Conservation (phyloP, 2,888 invertebrate species). For the Leucania comma region DNA sequence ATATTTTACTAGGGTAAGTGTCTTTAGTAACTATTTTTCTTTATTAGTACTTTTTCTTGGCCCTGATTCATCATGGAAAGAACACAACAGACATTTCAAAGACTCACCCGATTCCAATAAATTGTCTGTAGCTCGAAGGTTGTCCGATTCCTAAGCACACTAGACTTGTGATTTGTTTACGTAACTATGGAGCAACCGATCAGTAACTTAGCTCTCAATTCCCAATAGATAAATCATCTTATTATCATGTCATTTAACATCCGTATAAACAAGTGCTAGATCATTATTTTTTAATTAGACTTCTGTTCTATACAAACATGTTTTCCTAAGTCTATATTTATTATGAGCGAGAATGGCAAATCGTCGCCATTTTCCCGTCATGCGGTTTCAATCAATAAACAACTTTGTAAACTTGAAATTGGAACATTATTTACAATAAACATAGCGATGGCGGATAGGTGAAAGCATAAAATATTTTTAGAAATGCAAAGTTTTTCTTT, state of each 20-base stretch:
- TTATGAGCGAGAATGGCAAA: slow-evolving; percentile 32
- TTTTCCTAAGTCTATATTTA: slow-evolving; percentile 57
- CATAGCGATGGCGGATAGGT: slow-evolving; percentile 7
- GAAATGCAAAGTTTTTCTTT: background rate
- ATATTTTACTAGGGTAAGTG: slow-evolving; percentile 96
- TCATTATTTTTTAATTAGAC: slow-evolving; percentile 24
- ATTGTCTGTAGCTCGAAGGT: background rate
- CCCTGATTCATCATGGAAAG: background rate
- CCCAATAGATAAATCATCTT: background rate
- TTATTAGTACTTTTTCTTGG: background rate
- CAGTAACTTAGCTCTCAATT: background rate
- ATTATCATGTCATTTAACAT: slow-evolving; percentile 7
- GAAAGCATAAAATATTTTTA: background rate
- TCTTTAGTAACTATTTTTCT: background rate
- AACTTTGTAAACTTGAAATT: slow-evolving; percentile 23
- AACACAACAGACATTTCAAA: too few relatives aligned
- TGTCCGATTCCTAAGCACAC: background rate
- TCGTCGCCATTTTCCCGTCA: slow-evolving; percentile 32
- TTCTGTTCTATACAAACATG: slow-evolving; percentile 62
- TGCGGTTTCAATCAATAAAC: slow-evolving; percentile 45
- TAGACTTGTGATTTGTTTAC: background rate
- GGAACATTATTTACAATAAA: slow-evolving; percentile 33
- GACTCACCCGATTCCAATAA: too few relatives aligned
- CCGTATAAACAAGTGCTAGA: slow-evolving; percentile 24
- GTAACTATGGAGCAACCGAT: background rate